Evolutionary conservation across 2,888 invertebrate species (phyloP).

Genomic region (Cylloceria caligata): DNA sequence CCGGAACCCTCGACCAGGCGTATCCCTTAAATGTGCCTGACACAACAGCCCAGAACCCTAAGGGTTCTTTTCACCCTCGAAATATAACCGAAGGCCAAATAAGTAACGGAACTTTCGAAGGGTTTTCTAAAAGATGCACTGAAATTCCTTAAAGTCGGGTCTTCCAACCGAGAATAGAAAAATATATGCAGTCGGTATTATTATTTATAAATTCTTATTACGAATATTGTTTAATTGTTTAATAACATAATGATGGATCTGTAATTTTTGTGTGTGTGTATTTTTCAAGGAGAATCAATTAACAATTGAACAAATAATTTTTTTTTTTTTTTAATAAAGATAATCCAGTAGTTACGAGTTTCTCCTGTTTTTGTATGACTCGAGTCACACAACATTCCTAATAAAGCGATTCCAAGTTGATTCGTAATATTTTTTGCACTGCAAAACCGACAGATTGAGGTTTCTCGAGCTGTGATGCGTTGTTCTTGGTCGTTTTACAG

Average conservation of each 20-base stretch:
- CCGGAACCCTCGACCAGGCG: conserved; percentile 42
- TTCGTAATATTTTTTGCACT: neutral
- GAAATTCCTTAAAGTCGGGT: neutral
- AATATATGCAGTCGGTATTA: neutral
- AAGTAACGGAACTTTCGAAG: conserved; percentile 7
- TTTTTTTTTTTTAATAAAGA: no score
- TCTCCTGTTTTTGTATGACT: no score
- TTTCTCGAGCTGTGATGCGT: neutral
- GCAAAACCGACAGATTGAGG: neutral
- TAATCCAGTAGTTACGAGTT: no score
- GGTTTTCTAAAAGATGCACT: neutral
- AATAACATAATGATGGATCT: neutral
- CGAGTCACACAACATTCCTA: no score
- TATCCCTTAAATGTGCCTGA: conserved; percentile 47
- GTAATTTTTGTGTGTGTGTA: neutral
- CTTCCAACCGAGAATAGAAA: neutral
- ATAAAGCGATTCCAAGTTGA: neutral
- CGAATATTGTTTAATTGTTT: neutral
- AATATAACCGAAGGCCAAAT: neutral
- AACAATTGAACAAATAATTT: neutral
- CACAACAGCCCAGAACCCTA: conserved; percentile 36
- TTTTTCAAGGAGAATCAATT: neutral
- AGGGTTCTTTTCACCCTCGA: conserved; percentile 33
- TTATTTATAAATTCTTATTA: neutral
- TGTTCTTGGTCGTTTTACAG: neutral